Base-by-base conservation (phyloP, 2,888 invertebrate genomes). In the Ganaspis brasiliensis region DNA sequence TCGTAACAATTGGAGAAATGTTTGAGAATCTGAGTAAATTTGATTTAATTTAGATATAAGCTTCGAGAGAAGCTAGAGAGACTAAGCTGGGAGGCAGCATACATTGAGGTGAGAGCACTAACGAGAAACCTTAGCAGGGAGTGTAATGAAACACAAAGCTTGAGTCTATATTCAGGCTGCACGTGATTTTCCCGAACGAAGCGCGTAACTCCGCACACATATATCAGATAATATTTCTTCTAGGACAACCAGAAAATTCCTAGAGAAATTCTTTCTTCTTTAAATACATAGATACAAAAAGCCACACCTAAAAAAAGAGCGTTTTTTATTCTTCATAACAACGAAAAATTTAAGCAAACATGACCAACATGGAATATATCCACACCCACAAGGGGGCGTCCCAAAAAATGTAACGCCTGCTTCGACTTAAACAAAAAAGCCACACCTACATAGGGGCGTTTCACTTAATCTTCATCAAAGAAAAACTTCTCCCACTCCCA, bases 31-130 rank as follows among this genome's bases (percentile, higher is more conserved):
- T 24, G 10, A 45, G 67, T 45, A 45, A 67, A 67, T 67, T 67
- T 67, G 67, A 45, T 67, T 67, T 67, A 67, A 45, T 67, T 67
- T 24, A 40, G 24, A 24, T 67, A 67, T 45, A 67, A 67, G 45
- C 45, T 67, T 67, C 10, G 24, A 63, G 59, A 3, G 59, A 56
- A 24, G 12, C 56, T 56, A 8, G 59, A 59, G 26, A 59, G 26
- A 31, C 35, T 35, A 35, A 59, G 31, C 59, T 59, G 31, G 35
- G 16, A 31, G 35, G 59, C 16, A 59, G 35, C 59, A 59, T 59
- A 59, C 35, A 35, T 59, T 59, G 59, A 59, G 35, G 10, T 19
- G 35, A 35, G 35, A 59, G 19, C 35, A 59, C 59, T 35, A 59
- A 59, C 59, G 59, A 59, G 59, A 59, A 59, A 16, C 59, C 35